Evolutionary conservation across 2,797 vertebrate genomes (phyloP), one percentile per base, ranked within the genome.

Genomic region (Sitta carolinensis): DNA sequence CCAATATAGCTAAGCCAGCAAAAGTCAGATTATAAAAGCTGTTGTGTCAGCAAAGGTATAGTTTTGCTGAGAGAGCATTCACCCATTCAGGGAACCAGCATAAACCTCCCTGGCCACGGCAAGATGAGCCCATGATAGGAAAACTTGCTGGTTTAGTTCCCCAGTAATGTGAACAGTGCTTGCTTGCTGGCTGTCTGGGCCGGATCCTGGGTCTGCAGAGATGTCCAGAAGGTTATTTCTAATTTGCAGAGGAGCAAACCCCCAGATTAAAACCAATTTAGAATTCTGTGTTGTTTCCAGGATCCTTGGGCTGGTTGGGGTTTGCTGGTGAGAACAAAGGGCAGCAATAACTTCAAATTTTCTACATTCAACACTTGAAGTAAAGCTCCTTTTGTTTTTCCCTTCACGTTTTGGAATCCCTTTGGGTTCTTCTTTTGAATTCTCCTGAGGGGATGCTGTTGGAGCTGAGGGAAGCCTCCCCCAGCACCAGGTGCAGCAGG

Each of bases 1-100:
- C 54, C 90, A 58, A 79, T 87, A 90, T 5, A 87, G 89, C 94
- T 34, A 95, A 95, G 87, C 59, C 84, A 96, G 93, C 88, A 90
- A 18, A 77, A 92, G 80, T 89, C 64, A 38, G 32, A 72, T 62
- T 89, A 27, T 30, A 40, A 89, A 90, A 95, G 75, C 81, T 87
- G 75, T 61, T 34, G 43, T 51, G 50, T 95, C 92, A 94, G 95
- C 93, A 87, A 54, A 96, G 92, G 93, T 91, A 77, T 55, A 12
- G 47, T 92, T 95, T 51, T 94, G 95, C 94, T 96, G 95, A 93
- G 90, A 72, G 90, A 27, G 72, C 81, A 1, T 22, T 93, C 72
- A 66, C 50, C 81, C 72, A 3, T 84, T 90, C 83, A 77, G 75
- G 86, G 72, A 95, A 16, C 90, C 81, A 69, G 84, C 74, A 54